Evolutionary conservation across 2,888 invertebrate species (phyloP).

Genomic region (Acrobasis consociella): DNA sequence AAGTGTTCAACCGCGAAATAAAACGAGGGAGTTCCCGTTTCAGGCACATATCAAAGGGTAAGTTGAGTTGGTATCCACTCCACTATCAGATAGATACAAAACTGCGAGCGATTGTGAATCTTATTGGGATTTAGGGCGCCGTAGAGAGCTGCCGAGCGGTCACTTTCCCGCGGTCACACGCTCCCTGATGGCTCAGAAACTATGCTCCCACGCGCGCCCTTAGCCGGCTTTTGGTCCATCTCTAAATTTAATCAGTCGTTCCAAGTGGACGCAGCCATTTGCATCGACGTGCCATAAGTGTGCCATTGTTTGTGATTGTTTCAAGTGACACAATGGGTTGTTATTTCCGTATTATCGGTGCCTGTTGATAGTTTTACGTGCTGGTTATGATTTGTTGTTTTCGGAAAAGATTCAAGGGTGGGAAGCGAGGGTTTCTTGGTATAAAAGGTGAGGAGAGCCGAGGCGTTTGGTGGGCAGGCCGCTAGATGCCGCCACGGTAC

Average conservation of each 20-base stretch:
- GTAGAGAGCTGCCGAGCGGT: constrained; percentile 19
- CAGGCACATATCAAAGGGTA: constrained; percentile 35
- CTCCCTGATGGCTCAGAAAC: constrained; percentile 25
- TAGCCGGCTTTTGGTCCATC: background rate
- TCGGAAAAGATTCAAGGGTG: background rate
- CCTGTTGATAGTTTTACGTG: background rate
- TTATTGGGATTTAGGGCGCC: constrained; percentile 14
- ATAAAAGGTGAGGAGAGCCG: background rate
- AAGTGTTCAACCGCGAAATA: constrained; percentile 38
- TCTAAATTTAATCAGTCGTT: background rate
- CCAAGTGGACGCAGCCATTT: constrained; percentile 13
- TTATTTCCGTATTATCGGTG: constrained; percentile 10
- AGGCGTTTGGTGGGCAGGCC: constrained; percentile 21
- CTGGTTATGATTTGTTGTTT: background rate
- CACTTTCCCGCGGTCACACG: constrained; percentile 23
- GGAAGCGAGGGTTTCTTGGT: background rate
- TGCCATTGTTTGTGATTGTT: constrained; percentile 19
- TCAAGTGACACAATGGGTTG: constrained; percentile 4
- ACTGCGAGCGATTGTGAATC: background rate
- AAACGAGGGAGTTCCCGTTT: constrained; percentile 34
- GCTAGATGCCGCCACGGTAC: constrained; percentile 48
- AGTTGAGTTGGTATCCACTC: constrained; percentile 31
- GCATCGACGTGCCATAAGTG: constrained; percentile 16
- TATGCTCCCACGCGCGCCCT: constrained; percentile 7
- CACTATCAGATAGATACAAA: background rate